Percentiles rank a stretch among this genome's conserved stretches.
phyloP scores from a whole-genome alignment of 2,113 vertebrate species.

The Psilopogon haemacephalus region DNA sequence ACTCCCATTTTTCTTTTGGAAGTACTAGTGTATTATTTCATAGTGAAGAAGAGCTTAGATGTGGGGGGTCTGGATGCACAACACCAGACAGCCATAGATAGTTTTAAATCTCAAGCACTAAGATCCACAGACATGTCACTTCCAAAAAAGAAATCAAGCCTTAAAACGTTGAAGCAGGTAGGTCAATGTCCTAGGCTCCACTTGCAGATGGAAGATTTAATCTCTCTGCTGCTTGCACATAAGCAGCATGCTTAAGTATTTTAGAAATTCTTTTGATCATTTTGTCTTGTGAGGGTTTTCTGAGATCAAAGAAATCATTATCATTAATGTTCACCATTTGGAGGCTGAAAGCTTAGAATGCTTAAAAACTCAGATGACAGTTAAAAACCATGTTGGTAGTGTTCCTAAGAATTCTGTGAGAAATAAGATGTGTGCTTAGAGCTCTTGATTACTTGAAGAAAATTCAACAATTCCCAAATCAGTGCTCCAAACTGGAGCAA shows the following conservation, averaged over 20 bases:
- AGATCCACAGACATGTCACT: neutral
- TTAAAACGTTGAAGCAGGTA: neutral
- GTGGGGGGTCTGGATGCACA: neutral
- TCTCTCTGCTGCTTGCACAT: neutral
- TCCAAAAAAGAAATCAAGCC: neutral
- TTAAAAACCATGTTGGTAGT: neutral
- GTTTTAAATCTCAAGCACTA: neutral
- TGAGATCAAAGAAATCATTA: neutral
- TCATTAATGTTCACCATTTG: neutral
- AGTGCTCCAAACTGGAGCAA: neutral
- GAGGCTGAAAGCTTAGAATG: neutral
- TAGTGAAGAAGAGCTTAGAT: neutral
- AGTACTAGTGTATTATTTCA: neutral
- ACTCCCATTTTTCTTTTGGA: neutral
- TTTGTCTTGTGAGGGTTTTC: neutral
- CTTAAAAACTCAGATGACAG: neutral
- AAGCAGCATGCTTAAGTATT: neutral
- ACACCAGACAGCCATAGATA: neutral
- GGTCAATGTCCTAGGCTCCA: neutral
- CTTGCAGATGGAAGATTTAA: neutral
- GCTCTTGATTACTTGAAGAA: neutral
- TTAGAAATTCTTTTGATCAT: conserved; percentile 17
- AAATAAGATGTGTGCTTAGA: neutral
- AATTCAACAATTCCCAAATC: neutral
- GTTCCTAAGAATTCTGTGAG: neutral